Percentiles rank a stretch among this genome's conserved stretches.
Evolutionary conservation across 2,797 vertebrate species (phyloP).

Genomic region (Mastacembelus armatus): DNA sequence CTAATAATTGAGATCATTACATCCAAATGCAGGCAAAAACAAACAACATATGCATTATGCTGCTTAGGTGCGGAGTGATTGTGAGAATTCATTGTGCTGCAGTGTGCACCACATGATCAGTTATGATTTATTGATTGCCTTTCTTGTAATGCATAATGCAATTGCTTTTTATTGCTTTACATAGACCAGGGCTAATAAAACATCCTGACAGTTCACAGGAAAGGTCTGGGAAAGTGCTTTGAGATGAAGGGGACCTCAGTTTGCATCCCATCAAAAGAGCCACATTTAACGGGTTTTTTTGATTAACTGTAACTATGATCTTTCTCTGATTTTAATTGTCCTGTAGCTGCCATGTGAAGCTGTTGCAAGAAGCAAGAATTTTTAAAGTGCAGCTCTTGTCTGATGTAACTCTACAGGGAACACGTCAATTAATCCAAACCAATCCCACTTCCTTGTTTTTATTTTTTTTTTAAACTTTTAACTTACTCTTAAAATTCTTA

Average conservation of each 20-base stretch:
- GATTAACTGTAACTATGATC: too few species aligned
- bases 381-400: too few species aligned
- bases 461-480: too few species aligned
- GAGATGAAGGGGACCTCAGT: conserved; percentile 25
- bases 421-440: too few species aligned
- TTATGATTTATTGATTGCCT: conserved; percentile 78
- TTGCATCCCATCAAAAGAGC: not conserved
- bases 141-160: conserved; percentile 68
- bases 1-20: conserved; percentile 73
- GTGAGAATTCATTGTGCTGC: conserved; percentile 38
- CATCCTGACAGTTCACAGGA: conserved; percentile 54
- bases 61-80: conserved; percentile 12
- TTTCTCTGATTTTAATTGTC: too few species aligned
- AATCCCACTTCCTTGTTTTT: too few species aligned
- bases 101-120: conserved; percentile 47
- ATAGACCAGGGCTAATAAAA: conserved; percentile 73
- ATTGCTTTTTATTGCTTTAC: conserved; percentile 82
- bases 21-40: conserved; percentile 50
- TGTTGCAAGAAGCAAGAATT: too few species aligned
- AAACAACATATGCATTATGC: conserved; percentile 53
- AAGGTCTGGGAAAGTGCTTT: conserved; percentile 49
- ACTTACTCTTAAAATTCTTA: too few species aligned
- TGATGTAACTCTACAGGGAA: too few species aligned
- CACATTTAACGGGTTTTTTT: not conserved
- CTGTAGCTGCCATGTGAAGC: too few species aligned